Evolutionary conservation across 2,797 vertebrate species (phyloP), one percentile per base, ranked within the genome.

Genomic region (Schizothorax lantsangensis): DNA sequence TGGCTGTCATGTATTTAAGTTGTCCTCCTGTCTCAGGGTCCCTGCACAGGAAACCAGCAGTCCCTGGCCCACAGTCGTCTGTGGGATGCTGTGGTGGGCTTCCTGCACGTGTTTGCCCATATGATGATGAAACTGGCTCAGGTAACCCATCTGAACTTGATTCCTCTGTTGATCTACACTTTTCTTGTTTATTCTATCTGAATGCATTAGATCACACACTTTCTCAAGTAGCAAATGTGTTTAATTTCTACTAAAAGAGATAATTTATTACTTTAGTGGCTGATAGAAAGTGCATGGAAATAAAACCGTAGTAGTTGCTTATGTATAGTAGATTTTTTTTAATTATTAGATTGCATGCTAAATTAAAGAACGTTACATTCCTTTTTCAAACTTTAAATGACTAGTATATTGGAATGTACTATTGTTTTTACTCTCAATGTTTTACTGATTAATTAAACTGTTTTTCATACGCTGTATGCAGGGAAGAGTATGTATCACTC

Each of bases 61-160:
- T 99, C 98, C 82, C 92, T 99, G 91, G 96, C 97, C 0, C 98
- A 99, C 92, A 98, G 97, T 91, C 96, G 98, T 86, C 95, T 99
- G 64, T 99, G 98, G 98, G 98, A 99, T 5, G 98, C 98, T 0
- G 97, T 99, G 15, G 97, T 99, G 0, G 98, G 98, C 2, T 99
- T 99, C 92, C 97, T 99, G 77, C 98, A 99, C 66, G 97, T 99
- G 88, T 99, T 99, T 85, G 97, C 98, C 0, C 98, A 99, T 93
- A 97, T 99, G 98, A 99, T 99, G 97, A 99, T 98, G 97, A 99
- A 98, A 80, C 92, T 99, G 84, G 98, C 98, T 0, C 98, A 99
- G 97, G 98, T 99, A 81, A 77, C 40, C 23, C 12, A 33, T 38
- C 26, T 83, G 5, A 52, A 40, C 45, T n/a, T 19, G 6, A 66